Conservation (phyloP, 2,113 vertebrate species). For the Nerophis ophidion region DNA sequence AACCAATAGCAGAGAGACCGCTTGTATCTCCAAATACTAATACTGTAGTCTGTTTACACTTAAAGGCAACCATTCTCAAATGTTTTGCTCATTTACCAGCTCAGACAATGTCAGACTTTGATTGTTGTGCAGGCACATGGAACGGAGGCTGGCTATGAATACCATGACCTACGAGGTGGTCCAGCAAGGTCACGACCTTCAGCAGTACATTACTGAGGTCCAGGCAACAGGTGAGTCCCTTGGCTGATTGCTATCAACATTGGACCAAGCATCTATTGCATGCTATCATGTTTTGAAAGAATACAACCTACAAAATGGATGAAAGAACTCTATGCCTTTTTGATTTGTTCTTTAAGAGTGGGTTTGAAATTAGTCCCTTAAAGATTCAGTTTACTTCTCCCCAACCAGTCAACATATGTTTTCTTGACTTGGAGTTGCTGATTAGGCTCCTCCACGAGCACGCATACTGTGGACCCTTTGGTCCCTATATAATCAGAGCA, state of each 20-base stretch:
- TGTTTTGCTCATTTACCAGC: too few relatives aligned
- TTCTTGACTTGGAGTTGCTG: too few relatives aligned
- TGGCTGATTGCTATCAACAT: background rate
- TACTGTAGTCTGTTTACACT: too few relatives aligned
- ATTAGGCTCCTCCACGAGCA: too few relatives aligned
- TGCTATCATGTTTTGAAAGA: background rate
- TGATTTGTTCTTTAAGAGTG: background rate
- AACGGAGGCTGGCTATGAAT: constrained; percentile 94
- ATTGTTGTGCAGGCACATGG: constrained; percentile 77
- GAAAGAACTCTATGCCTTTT: too few relatives aligned
- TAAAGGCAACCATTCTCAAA: too few relatives aligned
- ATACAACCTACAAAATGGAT: background rate
- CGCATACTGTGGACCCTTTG: too few relatives aligned
- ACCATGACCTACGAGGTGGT: constrained; percentile 98
- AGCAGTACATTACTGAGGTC: constrained; percentile 95
- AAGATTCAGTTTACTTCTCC: background rate
- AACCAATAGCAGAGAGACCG: too few relatives aligned
- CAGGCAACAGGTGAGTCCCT: constrained; percentile 83
- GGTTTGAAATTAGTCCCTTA: background rate
- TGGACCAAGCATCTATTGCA: background rate
- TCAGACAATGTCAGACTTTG: background rate
- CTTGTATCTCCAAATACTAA: too few relatives aligned
- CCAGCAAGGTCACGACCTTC: constrained; percentile 96
- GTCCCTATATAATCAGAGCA: too few relatives aligned
- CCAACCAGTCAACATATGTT: too few relatives aligned